Base-by-base conservation (phyloP, 2,888 invertebrate species). In the Chrysolina americana region DNA sequence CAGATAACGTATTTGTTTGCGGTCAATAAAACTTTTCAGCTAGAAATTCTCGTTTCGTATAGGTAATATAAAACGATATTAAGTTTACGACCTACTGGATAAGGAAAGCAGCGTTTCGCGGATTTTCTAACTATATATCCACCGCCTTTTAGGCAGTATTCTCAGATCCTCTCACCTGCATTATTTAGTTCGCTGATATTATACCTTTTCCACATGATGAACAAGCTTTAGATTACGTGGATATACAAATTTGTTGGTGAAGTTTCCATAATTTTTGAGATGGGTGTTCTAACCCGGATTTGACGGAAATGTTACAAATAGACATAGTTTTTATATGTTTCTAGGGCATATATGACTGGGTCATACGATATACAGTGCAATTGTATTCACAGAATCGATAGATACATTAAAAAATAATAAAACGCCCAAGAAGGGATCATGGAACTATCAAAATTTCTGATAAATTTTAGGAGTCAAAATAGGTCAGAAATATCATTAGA, bases 61-160 rank as follows among this genome's bases (percentile, higher is more conserved):
- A 53, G 17, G 19, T 53, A 53, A 10, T 53, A 53, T 53, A 53
- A 13, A 21, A 23, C 11, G 53, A 53, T 19, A 21, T 53, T 13
- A 53, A 53, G 21, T 21, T 53, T 53, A 53, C 53, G 53, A 53
- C 53, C 53, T 21, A 13, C 19, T 3, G 53, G 21, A 53, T 53
- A 21, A 21, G 21, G 21, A 53, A 21, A 13, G 19, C 11, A 5
- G 13, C 5, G 53, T 21, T 53, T 53, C 53, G 2, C 11, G 19
- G 53, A 53, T 53, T 53, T 53, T 21, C 19, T 13, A 5, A 21
- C 13, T 53, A 21, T 53, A 53, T 53, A 53, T 53, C 11, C 53
- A 4, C 21, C 21, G 21, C 53, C 53, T 53, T 53, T 21, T 11
- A 9, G 21, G 53, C 53, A 6, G 13, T 23, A 21, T 13, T 21